Evolutionary conservation across 2,888 invertebrate species (phyloP).

Genomic region (Candidula unifasciata): DNA sequence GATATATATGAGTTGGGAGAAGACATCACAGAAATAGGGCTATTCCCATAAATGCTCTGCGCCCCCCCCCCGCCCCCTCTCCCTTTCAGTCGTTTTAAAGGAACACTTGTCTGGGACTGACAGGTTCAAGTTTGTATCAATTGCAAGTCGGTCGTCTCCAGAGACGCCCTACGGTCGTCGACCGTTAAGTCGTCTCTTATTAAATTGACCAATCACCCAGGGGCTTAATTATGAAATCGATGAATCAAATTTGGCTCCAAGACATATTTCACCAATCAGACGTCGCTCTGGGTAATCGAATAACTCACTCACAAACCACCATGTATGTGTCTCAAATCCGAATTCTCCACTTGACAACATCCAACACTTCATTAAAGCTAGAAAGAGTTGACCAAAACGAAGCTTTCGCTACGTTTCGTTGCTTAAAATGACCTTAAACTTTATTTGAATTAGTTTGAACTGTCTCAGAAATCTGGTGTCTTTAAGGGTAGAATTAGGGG

Average conservation of each 20-base stretch:
- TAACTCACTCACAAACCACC: not conserved
- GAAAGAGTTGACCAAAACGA: slow-evolving; percentile 1
- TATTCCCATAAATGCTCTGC: no score
- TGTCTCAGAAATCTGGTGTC: slow-evolving; percentile 25
- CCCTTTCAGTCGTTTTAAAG: no score
- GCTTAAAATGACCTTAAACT: slow-evolving; percentile 18
- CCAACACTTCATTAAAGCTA: not conserved
- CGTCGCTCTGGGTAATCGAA: slow-evolving; percentile 25
- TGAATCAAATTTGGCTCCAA: slow-evolving; percentile 27
- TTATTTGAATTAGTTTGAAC: slow-evolving; percentile 28
- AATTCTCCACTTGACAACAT: not conserved
- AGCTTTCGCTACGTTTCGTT: slow-evolving; percentile 1
- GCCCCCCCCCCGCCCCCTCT: no score
- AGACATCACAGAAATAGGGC: no score
- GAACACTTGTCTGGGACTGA: no score
- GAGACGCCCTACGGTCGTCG: not conserved
- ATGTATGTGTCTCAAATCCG: slow-evolving; percentile 16
- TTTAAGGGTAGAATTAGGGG: not conserved
- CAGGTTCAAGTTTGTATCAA: no score
- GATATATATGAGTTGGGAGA: no score
- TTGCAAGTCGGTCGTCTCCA: not conserved
- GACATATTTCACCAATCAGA: slow-evolving; percentile 13
- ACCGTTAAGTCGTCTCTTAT: slow-evolving; percentile 30
- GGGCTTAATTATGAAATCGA: slow-evolving; percentile 31
- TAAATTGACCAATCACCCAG: slow-evolving; percentile 11